Percentiles rank a stretch among this genome's conserved stretches.
phyloP scores from a whole-genome alignment of 1,140 invertebrate genomes.

The Steinernema feltiae region DNA sequence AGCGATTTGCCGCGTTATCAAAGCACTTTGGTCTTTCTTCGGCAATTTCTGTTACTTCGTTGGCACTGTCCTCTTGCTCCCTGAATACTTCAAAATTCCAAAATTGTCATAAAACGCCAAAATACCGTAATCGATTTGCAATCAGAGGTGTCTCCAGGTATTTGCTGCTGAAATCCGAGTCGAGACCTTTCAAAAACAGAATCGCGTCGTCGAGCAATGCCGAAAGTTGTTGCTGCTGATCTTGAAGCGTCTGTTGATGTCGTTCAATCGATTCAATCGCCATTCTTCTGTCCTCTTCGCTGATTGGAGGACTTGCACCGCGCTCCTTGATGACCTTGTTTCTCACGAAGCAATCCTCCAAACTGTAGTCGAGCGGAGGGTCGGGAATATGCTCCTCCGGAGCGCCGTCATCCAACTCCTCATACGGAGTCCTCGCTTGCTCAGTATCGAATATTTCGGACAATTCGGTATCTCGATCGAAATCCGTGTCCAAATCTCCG shows the following conservation, averaged over 20 bases:
- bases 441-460: not conserved
- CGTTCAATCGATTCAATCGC: conserved; percentile 40
- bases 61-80: too few relatives aligned
- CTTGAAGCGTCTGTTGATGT: conserved; percentile 32
- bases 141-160: conserved; percentile 16
- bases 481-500: not conserved
- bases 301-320: not conserved
- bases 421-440: not conserved
- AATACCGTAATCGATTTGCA: not conserved
- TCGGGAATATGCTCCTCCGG: not conserved
- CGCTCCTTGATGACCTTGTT: not conserved
- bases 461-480: not conserved
- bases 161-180: conserved; percentile 10
- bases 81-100: too few relatives aligned
- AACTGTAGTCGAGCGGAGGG: not conserved
- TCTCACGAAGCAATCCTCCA: not conserved
- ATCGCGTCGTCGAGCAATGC: conserved; percentile 33
- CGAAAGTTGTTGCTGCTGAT: conserved; percentile 36
- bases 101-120: not conserved
- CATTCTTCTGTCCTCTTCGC: conserved; percentile 17
- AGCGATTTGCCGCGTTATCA: not conserved
- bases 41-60: not conserved
- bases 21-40: not conserved
- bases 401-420: not conserved
- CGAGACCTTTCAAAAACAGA: conserved; percentile 24